phyloP scores from a whole-genome alignment of 2,797 vertebrate species.

The Sebastes iracundus region DNA sequence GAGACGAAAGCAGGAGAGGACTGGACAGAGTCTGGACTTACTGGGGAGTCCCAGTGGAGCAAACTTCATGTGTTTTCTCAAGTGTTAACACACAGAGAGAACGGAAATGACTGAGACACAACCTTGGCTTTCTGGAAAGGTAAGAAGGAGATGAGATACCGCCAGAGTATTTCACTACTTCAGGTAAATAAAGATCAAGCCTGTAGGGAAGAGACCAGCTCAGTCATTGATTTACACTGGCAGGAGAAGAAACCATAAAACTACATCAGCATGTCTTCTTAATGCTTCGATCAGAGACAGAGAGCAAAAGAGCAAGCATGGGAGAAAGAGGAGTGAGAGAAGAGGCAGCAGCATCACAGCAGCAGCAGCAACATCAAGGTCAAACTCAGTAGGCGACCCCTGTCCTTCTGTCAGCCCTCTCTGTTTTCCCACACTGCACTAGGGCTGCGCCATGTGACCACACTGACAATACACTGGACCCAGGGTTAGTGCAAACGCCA shows the following conservation, averaged over 20 bases:
- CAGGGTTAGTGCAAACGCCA: background rate
- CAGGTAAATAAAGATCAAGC: constrained; percentile 27
- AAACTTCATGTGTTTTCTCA: constrained; percentile 42
- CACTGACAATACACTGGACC: constrained; percentile 16
- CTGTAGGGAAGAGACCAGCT: constrained; percentile 36
- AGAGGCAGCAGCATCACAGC: constrained; percentile 8
- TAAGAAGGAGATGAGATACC: constrained; percentile 13
- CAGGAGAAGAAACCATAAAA: constrained; percentile 24
- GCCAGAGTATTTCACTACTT: constrained; percentile 23
- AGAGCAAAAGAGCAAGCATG: constrained; percentile 8
- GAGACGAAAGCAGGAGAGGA: constrained; percentile 37
- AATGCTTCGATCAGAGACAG: constrained; percentile 28
- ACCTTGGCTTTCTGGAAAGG: constrained; percentile 21
- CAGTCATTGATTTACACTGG: constrained; percentile 44
- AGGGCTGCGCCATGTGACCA: constrained; percentile 13
- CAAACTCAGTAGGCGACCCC: constrained; percentile 55
- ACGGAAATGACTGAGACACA: constrained; percentile 22
- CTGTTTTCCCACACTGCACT: constrained; percentile 46
- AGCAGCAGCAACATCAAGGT: constrained; percentile 47
- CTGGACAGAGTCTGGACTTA: constrained; percentile 29
- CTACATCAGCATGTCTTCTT: constrained; percentile 46
- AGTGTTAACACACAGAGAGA: constrained; percentile 38
- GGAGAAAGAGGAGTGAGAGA: constrained; percentile 2
- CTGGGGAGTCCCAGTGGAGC: constrained; percentile 43
- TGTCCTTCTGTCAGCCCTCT: constrained; percentile 57